Percentiles rank a stretch among this genome's conserved stretches.
Evolutionary conservation across 2,113 vertebrate genomes (phyloP).

Genomic region (Craseonycteris thonglongyai): DNA sequence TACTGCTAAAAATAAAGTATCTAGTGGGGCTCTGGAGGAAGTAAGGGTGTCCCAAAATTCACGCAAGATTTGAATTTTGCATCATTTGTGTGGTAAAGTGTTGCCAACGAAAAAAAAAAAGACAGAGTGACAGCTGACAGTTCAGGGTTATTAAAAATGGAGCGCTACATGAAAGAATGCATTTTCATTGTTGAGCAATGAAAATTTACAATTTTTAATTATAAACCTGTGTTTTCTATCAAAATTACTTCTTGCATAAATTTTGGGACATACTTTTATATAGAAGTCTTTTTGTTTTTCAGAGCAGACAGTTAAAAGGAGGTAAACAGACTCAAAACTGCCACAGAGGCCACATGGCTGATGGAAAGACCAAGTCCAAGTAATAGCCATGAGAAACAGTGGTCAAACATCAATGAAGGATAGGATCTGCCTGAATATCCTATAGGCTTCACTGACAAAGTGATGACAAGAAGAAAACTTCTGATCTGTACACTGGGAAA

Average conservation of each 20-base stretch:
- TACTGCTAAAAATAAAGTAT: not conserved
- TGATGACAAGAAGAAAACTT: not conserved
- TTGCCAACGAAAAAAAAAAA: too few species aligned
- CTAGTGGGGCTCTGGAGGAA: not conserved
- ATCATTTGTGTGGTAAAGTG: too few species aligned
- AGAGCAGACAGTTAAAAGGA: not conserved
- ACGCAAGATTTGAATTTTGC: too few species aligned
- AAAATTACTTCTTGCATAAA: too few species aligned
- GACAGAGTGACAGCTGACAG: too few species aligned
- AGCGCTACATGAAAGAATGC: too few species aligned
- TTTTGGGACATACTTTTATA: too few species aligned
- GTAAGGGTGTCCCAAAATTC: too few species aligned
- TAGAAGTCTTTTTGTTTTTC: not conserved
- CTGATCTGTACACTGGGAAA: not conserved
- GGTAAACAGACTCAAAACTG: not conserved
- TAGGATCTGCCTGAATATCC: not conserved
- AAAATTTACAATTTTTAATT: too few species aligned
- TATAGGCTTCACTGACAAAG: not conserved
- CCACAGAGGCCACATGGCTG: not conserved
- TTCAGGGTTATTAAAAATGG: too few species aligned
- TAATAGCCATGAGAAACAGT: not conserved
- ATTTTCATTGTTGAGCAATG: too few species aligned
- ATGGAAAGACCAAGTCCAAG: not conserved
- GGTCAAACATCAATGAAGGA: not conserved
- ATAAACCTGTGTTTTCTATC: too few species aligned